Percentiles rank a stretch among this genome's conserved stretches.
These are phyloP conservation scores for Venturia canescens DNA, from an alignment of 1,140 invertebrate species.

Conservation along the genomic window DNA sequence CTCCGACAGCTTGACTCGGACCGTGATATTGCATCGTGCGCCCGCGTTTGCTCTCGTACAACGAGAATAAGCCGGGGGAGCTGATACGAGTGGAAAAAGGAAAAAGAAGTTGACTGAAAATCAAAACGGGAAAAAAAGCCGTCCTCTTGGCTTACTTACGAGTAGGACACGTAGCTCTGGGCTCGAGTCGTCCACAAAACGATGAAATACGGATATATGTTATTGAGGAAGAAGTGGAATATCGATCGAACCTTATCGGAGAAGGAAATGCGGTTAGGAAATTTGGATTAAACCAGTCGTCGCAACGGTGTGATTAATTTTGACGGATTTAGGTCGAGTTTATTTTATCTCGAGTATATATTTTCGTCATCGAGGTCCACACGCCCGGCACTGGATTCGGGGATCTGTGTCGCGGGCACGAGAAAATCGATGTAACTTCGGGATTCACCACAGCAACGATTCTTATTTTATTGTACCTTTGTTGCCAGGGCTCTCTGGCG, in stretches of 20 bases:
- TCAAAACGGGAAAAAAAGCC: conserved; percentile 14
- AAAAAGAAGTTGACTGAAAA: neutral
- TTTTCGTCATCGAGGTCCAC: too few species aligned
- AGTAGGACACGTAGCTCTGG: neutral
- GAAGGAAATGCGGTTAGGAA: neutral
- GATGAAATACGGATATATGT: neutral
- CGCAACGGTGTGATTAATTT: neutral
- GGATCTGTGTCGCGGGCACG: too few species aligned
- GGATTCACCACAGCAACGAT: too few species aligned
- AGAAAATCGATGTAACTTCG: too few species aligned
- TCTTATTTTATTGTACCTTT: too few species aligned
- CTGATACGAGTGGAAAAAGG: conserved; percentile 46
- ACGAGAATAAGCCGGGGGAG: conserved; percentile 48
- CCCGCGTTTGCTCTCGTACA: conserved; percentile 46
- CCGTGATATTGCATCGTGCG: conserved; percentile 48
- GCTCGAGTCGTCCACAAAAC: conserved; percentile 27
- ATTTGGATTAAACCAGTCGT: neutral
- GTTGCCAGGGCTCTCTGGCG: too few species aligned
- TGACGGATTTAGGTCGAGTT: too few species aligned
- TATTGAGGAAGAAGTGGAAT: neutral
- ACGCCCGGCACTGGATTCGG: too few species aligned
- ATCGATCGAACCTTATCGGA: neutral
- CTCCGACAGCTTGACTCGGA: conserved; percentile 52
- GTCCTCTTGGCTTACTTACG: neutral
- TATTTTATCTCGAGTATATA: too few species aligned